phyloP scores from a whole-genome alignment of 53 echinoderm and acorn worm species.

The Pentamera pediparva region DNA sequence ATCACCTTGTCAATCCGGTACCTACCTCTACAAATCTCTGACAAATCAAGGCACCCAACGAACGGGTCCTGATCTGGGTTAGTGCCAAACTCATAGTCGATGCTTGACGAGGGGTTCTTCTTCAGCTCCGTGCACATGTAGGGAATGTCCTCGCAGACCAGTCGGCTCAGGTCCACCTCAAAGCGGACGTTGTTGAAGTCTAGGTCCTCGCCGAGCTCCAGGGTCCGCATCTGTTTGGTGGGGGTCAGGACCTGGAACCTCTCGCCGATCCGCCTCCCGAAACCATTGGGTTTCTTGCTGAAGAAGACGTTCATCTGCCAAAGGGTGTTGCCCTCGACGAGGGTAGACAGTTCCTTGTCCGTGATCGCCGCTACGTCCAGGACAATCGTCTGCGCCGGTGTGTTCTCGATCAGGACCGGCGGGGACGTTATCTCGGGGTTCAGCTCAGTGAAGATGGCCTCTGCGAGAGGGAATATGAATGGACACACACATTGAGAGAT shows the following conservation, averaged over 20 bases:
- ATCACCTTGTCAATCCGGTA: no score
- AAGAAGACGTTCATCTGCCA: constrained; percentile 32
- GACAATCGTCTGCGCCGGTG: constrained; percentile 16
- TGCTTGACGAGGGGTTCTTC: constrained; percentile 16
- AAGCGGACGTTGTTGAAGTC: neutral
- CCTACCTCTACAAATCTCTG: constrained; percentile 19
- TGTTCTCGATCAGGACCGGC: constrained; percentile 10
- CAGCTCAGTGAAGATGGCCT: constrained; percentile 12
- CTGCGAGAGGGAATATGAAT: neutral
- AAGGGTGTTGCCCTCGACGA: neutral
- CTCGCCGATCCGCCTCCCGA: constrained; percentile 15
- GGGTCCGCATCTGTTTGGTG: neutral
- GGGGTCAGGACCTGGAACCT: neutral
- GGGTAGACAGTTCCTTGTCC: constrained; percentile 2
- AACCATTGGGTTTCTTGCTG: neutral
- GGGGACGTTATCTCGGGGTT: neutral
- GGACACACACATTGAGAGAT: no score
- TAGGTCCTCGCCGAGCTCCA: neutral
- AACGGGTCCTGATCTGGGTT: constrained; percentile 28
- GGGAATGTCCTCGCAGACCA: constrained; percentile 16
- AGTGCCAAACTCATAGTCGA: constrained; percentile 23
- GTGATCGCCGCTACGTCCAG: neutral
- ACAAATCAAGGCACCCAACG: constrained; percentile 16
- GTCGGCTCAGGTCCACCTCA: constrained; percentile 7
- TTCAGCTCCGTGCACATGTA: constrained; percentile 22